Conservation (phyloP, 2,888 invertebrate genomes). For the Nephrotoma guestfalica region DNA sequence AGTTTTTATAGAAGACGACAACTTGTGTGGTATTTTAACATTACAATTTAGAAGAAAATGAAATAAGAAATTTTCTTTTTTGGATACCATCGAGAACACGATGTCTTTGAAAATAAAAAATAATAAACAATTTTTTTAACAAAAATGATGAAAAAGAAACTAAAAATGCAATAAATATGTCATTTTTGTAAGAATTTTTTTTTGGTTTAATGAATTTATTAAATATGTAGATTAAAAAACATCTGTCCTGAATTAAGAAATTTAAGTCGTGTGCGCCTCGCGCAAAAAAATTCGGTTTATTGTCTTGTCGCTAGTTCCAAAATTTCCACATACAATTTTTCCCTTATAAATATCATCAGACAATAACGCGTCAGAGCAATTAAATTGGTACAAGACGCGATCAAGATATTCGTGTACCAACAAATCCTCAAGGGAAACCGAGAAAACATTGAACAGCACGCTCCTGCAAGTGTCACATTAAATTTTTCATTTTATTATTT, state of each 20-base stretch:
- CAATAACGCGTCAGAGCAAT: neutral
- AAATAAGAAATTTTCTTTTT: neutral
- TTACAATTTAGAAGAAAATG: neutral
- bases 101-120: neutral
- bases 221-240: neutral
- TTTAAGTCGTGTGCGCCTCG: neutral
- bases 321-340: neutral
- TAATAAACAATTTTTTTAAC: neutral
- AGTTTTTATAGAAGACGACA: neutral
- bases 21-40: constrained; percentile 2
- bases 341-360: neutral
- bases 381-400: neutral
- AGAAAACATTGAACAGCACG: neutral
- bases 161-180: neutral
- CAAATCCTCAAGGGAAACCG: neutral
- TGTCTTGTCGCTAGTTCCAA: neutral
- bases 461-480: neutral
- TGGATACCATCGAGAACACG: neutral
- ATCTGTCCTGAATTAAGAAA: neutral
- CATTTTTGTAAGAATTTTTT: neutral
- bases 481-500: neutral
- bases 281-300: neutral
- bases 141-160: neutral
- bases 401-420: neutral
- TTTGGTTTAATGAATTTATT: neutral